Conservation (phyloP, 2,797 vertebrate species). For the Taenioides sp. region DNA sequence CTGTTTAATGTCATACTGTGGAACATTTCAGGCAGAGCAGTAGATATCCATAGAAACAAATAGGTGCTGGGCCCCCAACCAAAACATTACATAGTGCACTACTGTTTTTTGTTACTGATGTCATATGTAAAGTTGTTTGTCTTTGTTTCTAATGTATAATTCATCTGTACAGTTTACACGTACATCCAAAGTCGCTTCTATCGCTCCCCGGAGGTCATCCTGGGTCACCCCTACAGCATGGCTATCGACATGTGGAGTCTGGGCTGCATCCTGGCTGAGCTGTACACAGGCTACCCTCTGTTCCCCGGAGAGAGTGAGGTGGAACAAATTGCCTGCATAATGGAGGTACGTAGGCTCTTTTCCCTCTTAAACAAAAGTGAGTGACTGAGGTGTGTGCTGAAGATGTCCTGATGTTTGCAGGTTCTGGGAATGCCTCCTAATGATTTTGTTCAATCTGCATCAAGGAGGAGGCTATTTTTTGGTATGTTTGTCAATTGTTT, state of each 20-base stretch:
- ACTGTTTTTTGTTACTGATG: not conserved
- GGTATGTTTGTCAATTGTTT: constrained; percentile 75
- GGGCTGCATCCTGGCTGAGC: constrained; percentile 91
- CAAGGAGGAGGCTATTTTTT: constrained; percentile 87
- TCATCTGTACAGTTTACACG: constrained; percentile 81
- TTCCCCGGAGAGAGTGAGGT: constrained; percentile 92
- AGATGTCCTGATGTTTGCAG: constrained; percentile 64
- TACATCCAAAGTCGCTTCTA: constrained; percentile 97
- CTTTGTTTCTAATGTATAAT: not conserved
- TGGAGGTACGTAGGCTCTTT: constrained; percentile 82
- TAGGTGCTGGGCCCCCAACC: too few relatives aligned
- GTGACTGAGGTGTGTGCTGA: not conserved
- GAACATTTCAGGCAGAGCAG: too few relatives aligned
- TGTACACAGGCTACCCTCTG: constrained; percentile 88
- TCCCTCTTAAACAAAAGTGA: not conserved
- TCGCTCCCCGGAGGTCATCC: constrained; percentile 92
- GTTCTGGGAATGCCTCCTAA: constrained; percentile 89
- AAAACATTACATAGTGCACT: too few relatives aligned
- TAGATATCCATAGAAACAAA: too few relatives aligned
- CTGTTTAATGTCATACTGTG: too few relatives aligned
- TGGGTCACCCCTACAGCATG: constrained; percentile 90
- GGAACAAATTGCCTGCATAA: constrained; percentile 93
- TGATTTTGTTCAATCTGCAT: constrained; percentile 87
- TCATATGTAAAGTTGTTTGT: not conserved
- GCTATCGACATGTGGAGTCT: constrained; percentile 98